phyloP scores from a whole-genome alignment of 2,113 vertebrate species.

The Peromyscus maniculatus region DNA sequence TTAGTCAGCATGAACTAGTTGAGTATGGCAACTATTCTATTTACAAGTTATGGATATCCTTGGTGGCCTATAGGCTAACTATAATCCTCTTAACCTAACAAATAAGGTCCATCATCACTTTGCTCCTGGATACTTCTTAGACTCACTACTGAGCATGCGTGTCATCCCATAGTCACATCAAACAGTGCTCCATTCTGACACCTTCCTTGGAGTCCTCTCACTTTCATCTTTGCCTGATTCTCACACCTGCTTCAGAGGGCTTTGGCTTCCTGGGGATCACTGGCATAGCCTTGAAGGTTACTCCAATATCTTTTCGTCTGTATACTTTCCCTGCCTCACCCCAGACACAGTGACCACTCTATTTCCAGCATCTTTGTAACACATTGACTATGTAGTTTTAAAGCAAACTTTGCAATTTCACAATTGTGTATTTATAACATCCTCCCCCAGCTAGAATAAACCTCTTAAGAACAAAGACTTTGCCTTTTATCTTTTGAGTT shows the following conservation, averaged over 20 bases:
- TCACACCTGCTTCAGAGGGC: neutral
- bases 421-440: slow-evolving; percentile 27
- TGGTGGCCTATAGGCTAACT: neutral
- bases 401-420: neutral
- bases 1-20: neutral
- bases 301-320: neutral
- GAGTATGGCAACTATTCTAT: neutral
- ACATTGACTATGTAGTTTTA: neutral
- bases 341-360: neutral
- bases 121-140: neutral
- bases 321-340: neutral
- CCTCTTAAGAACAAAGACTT: neutral
- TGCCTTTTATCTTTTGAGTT: neutral
- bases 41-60: neutral
- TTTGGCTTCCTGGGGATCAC: neutral
- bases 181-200: neutral
- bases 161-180: neutral
- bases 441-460: neutral
- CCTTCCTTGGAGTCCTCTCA: neutral
- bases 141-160: neutral
- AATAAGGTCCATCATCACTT: neutral
- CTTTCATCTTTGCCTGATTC: neutral
- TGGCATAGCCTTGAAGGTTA: neutral
- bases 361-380: slow-evolving; percentile 8
- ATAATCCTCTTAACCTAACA: neutral